These are phyloP conservation scores for Hemiprocne comata DNA, from an alignment of 2,113 vertebrate genomes.

Conservation along the genomic window DNA sequence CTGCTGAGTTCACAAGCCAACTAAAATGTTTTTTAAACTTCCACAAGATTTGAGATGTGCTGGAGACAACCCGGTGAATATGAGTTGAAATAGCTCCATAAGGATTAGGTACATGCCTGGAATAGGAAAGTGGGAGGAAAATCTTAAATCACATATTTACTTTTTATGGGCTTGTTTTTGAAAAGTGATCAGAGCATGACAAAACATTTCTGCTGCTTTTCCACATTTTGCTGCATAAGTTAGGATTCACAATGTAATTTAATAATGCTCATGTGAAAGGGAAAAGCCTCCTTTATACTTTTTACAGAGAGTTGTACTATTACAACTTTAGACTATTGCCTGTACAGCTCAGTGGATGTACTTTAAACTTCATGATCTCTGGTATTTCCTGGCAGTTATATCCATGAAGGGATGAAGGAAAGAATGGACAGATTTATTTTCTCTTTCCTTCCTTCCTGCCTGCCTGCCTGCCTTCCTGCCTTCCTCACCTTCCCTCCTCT, in stretches of 20 bases:
- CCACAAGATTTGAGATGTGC: not conserved
- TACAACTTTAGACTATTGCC: conserved; percentile 73
- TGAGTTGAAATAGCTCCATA: not conserved
- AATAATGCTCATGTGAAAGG: conserved; percentile 45
- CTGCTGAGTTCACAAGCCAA: conserved; percentile 10
- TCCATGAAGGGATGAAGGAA: conserved; percentile 68
- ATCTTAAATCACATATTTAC: conserved; percentile 52
- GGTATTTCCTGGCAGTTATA: conserved; percentile 63
- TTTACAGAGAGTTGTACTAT: conserved; percentile 64
- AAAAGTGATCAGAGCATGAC: conserved; percentile 69
- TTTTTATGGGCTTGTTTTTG: conserved; percentile 54
- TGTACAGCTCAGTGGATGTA: conserved; percentile 83
- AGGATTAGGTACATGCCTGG: not conserved
- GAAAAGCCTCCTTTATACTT: conserved; percentile 53
- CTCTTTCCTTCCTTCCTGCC: conserved; percentile 46
- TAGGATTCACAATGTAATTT: conserved; percentile 45
- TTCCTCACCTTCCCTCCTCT: not conserved
- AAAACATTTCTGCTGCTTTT: conserved; percentile 73
- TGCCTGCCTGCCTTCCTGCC: not conserved
- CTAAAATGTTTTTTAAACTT: conserved; percentile 25
- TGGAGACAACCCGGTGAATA: not conserved
- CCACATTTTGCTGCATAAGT: conserved; percentile 68
- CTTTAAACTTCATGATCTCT: conserved; percentile 73
- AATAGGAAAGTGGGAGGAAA: conserved; percentile 13
- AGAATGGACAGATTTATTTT: conserved; percentile 48